These are phyloP conservation scores for Pterostichus madidus DNA, from an alignment of 2,888 invertebrate genomes.

Conservation along the genomic window DNA sequence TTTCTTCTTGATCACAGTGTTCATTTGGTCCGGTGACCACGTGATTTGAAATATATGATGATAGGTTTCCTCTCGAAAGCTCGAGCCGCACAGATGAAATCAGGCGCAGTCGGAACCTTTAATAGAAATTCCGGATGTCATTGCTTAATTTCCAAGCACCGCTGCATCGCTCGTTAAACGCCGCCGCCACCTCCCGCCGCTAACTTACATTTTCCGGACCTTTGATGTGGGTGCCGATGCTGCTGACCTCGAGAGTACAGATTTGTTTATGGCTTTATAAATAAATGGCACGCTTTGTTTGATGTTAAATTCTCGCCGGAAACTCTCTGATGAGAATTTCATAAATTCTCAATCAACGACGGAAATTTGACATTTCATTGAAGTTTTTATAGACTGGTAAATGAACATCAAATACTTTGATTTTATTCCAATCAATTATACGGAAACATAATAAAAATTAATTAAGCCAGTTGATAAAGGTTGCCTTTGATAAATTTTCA, in stretches of 20 bases:
- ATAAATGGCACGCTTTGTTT: conserved; percentile 30
- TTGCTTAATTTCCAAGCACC: conserved; percentile 45
- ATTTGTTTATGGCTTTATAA: conserved; percentile 36
- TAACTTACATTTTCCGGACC: background rate
- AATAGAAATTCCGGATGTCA: conserved; percentile 60
- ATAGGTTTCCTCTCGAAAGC: conserved; percentile 48
- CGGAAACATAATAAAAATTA: background rate
- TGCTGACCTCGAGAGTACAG: background rate
- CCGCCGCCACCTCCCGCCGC: no score
- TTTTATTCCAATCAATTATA: background rate
- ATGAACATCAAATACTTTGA: background rate
- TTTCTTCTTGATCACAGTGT: conserved; percentile 1
- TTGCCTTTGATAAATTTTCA: background rate
- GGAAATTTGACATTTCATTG: conserved; percentile 25
- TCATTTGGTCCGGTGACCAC: conserved; percentile 52
- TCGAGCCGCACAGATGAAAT: conserved; percentile 45
- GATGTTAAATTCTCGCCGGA: conserved; percentile 1
- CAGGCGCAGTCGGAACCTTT: conserved; percentile 40
- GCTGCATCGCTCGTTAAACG: conserved; percentile 16
- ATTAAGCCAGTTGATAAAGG: background rate
- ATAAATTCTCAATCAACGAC: conserved; percentile 4
- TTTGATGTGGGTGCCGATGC: conserved; percentile 20
- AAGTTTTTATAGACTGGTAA: background rate
- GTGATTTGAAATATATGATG: conserved; percentile 64
- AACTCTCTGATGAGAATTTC: conserved; percentile 22